phyloP scores from a whole-genome alignment of 2,113 vertebrate species.

The Plecturocebus donacophilus region DNA sequence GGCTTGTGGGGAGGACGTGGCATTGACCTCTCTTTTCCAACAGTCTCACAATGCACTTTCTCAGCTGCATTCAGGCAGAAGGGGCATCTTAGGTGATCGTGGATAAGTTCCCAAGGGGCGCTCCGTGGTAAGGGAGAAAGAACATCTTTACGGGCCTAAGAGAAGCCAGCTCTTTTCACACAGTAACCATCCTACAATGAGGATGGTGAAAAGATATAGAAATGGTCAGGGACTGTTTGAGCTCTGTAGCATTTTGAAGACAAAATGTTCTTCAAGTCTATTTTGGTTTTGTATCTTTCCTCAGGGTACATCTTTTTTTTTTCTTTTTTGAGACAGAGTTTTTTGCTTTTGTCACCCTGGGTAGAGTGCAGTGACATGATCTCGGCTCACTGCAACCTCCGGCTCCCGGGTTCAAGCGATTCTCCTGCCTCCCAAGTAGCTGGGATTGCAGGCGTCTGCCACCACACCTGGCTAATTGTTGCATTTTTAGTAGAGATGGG shows the following conservation, averaged over 20 bases:
- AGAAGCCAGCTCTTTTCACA: background rate
- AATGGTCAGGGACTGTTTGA: no score
- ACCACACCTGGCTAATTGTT: no score
- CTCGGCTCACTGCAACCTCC: no score
- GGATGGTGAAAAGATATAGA: background rate
- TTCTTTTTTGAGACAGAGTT: no score
- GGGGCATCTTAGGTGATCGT: background rate
- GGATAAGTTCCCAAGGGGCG: background rate
- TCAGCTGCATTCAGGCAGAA: background rate
- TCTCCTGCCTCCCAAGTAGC: no score
- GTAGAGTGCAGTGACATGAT: no score
- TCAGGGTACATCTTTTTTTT: background rate
- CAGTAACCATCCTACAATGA: background rate
- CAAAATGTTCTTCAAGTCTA: background rate
- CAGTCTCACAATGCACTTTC: background rate
- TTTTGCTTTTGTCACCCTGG: no score
- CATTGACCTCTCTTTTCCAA: background rate
- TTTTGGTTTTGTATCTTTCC: background rate
- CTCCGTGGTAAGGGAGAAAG: background rate
- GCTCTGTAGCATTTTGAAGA: background rate
- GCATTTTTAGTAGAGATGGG: no score
- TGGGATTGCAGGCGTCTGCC: no score
- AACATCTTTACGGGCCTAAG: background rate
- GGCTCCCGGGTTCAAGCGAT: no score
- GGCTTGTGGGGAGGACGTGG: background rate